Conservation (phyloP, 2,113 vertebrate species). For the Pedetes capensis region DNA sequence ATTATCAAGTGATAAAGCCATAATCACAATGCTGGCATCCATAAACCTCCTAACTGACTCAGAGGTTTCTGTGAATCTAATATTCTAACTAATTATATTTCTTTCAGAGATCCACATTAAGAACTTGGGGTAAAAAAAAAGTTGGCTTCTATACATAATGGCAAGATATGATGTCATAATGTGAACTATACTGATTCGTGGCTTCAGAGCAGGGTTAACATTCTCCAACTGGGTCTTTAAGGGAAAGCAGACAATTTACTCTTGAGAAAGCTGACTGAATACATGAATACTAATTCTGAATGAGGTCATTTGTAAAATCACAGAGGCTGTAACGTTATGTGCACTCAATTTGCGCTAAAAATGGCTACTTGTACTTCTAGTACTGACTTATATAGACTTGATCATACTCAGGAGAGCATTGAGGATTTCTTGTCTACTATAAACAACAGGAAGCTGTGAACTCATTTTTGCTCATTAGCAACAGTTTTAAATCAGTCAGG, state of each 20-base stretch:
- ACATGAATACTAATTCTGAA: not conserved
- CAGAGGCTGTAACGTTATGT: not conserved
- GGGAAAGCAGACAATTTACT: not conserved
- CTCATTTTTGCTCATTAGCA: not conserved
- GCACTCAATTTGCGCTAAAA: not conserved
- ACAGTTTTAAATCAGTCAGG: not conserved
- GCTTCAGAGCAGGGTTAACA: not conserved
- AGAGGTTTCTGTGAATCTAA: conserved; percentile 54
- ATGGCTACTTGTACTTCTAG: not conserved
- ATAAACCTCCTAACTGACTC: conserved; percentile 52
- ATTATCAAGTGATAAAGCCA: conserved; percentile 72
- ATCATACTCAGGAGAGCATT: not conserved
- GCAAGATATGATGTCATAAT: not conserved
- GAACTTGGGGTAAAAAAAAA: not conserved
- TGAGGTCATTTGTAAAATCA: not conserved
- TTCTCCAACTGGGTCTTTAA: not conserved
- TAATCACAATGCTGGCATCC: conserved; percentile 61
- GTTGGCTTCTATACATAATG: not conserved
- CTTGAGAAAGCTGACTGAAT: not conserved
- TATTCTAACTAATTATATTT: conserved; percentile 63
- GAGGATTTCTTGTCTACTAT: not conserved
- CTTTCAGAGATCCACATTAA: conserved; percentile 49
- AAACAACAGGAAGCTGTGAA: not conserved
- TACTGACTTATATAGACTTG: not conserved
- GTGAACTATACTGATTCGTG: not conserved